phyloP scores from a whole-genome alignment of 2,113 vertebrate genomes.

The Motacilla tschutschensis region DNA sequence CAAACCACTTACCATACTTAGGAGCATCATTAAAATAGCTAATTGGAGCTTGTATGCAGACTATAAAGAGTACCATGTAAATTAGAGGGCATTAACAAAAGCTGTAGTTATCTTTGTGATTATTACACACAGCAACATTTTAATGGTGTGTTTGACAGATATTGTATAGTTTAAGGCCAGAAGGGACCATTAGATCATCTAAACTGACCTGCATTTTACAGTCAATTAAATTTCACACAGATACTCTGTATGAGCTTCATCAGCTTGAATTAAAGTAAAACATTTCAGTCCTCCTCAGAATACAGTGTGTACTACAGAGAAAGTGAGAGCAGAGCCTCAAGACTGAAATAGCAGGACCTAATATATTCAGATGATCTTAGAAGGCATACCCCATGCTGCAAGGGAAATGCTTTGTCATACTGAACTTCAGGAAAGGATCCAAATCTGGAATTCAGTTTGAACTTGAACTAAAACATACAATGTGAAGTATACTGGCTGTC shows the following conservation, averaged over 20 bases:
- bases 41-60: neutral
- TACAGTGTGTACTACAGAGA: neutral
- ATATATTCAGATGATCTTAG: neutral
- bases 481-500: neutral
- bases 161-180: neutral
- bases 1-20: neutral
- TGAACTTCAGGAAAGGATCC: neutral
- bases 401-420: neutral
- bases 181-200: slow-evolving; percentile 23
- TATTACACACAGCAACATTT: neutral
- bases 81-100: slow-evolving; percentile 3
- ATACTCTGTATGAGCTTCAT: neutral
- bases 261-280: neutral
- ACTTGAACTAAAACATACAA: neutral
- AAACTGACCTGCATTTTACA: slow-evolving; percentile 11
- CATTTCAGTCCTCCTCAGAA: neutral
- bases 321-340: neutral
- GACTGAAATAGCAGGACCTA: neutral
- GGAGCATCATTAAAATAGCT: slow-evolving; percentile 4
- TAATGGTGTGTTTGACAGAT: slow-evolving; percentile 14
- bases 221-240: neutral
- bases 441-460: neutral
- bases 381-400: neutral
- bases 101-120: neutral
- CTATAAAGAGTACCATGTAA: neutral